Conservation (phyloP, 2,888 invertebrate genomes). For the Drosophila rellima region DNA sequence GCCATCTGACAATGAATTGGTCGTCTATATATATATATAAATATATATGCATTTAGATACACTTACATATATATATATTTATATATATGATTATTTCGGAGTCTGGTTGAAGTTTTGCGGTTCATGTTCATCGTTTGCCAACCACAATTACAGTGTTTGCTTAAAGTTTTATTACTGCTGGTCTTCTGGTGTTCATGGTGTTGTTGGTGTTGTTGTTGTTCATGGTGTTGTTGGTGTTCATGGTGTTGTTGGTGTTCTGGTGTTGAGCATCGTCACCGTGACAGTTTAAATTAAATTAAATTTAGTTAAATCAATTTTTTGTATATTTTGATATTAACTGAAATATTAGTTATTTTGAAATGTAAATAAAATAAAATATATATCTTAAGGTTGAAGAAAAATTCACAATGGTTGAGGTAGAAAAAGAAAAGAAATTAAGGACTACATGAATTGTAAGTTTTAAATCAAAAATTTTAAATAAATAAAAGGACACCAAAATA, state of each 20-base stretch:
- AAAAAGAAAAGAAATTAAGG: no score
- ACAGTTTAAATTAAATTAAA: no score
- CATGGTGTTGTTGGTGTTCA: no score
- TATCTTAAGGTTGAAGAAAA: no score
- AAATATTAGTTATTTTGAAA: no score
- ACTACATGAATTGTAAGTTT: no score
- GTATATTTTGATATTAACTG: no score
- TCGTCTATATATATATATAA: not conserved
- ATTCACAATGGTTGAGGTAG: no score
- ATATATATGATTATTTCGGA: conserved; percentile 6
- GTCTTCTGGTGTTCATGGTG: conserved; percentile 1
- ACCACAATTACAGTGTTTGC: conserved; percentile 63
- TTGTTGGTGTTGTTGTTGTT: not conserved
- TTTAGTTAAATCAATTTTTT: no score
- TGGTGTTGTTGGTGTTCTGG: no score
- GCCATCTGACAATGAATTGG: conserved; percentile 3
- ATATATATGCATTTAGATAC: not conserved
- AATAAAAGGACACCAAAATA: not conserved
- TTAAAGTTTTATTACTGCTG: conserved; percentile 50
- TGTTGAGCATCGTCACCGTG: no score
- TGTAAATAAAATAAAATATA: no score
- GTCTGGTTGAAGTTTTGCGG: conserved; percentile 48
- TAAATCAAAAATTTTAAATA: not conserved
- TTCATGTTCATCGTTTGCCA: conserved; percentile 48
- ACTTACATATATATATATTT: not conserved